Percentiles rank a stretch among this genome's conserved stretches.
phyloP scores from a whole-genome alignment of 1,140 invertebrate genomes.

The Anagrus nilaparvatae region DNA sequence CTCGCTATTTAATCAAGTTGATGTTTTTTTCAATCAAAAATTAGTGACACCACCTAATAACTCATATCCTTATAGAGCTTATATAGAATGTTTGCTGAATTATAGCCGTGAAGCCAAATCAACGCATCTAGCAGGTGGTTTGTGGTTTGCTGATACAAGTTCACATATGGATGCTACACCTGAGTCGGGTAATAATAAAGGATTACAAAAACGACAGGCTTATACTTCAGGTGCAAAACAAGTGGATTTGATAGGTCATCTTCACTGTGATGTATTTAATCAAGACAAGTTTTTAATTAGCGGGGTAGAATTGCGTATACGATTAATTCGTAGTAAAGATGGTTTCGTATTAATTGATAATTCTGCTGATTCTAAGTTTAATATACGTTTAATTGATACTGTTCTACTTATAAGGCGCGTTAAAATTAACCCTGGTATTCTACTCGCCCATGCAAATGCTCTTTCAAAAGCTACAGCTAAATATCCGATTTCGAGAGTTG shows the following conservation, averaged over 20 bases:
- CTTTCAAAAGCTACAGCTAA: no score
- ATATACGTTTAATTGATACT: neutral
- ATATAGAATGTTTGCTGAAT: slow-evolving; percentile 36
- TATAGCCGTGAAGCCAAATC: slow-evolving; percentile 32
- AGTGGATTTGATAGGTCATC: slow-evolving; percentile 11
- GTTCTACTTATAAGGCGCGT: neutral
- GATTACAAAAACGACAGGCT: neutral
- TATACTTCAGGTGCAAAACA: neutral
- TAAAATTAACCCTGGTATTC: neutral
- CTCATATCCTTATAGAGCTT: slow-evolving; percentile 36
- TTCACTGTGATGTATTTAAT: slow-evolving; percentile 24
- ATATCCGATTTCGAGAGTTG: neutral
- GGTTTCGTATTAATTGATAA: no score
- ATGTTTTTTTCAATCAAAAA: slow-evolving; percentile 38
- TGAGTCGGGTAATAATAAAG: slow-evolving; percentile 1
- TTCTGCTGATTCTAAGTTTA: neutral
- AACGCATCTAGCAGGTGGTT: slow-evolving; percentile 28
- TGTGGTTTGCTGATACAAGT: slow-evolving; percentile 19
- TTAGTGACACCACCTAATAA: slow-evolving; percentile 33
- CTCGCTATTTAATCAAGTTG: slow-evolving; percentile 33
- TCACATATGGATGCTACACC: slow-evolving; percentile 12
- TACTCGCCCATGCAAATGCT: slow-evolving; percentile 24
- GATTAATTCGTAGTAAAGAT: no score
- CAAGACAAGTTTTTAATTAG: slow-evolving; percentile 20
- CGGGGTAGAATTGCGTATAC: neutral